phyloP scores from a whole-genome alignment of 1,140 invertebrate species.

The Drosophila sturtevanti region DNA sequence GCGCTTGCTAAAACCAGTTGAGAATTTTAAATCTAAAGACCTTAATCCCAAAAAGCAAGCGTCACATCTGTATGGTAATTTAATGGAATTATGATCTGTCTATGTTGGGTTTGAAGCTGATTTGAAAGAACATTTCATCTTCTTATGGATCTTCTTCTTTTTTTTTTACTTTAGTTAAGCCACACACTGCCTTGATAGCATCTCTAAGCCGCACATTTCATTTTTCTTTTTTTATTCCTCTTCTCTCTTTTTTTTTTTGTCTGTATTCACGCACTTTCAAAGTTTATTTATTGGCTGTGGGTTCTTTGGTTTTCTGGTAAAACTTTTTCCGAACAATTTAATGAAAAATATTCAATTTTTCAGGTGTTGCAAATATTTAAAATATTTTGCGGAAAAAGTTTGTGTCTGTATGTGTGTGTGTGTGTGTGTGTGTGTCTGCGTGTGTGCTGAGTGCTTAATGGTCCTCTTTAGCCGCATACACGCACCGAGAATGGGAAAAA shows the following conservation, averaged over 20 bases:
- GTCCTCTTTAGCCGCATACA: neutral
- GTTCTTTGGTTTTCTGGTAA: slow-evolving; percentile 13
- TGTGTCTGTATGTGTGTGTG: neutral
- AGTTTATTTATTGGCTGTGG: slow-evolving; percentile 77
- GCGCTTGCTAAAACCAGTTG: neutral
- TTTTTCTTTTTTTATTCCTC: slow-evolving; percentile 1
- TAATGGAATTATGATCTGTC: neutral
- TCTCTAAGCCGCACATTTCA: slow-evolving; percentile 13
- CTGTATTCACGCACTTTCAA: slow-evolving; percentile 62
- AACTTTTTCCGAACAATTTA: slow-evolving; percentile 71
- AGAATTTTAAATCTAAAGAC: neutral
- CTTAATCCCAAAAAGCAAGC: neutral
- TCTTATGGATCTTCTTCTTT: neutral
- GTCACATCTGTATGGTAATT: neutral
- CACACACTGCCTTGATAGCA: neutral
- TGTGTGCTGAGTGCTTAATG: slow-evolving; percentile 1
- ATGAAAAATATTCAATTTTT: slow-evolving; percentile 80
- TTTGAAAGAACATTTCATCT: slow-evolving; percentile 3
- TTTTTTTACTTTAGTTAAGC: neutral
- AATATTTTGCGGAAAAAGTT: slow-evolving; percentile 56
- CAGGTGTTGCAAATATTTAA: slow-evolving; percentile 77
- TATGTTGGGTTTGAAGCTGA: neutral
- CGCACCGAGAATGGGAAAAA: neutral
- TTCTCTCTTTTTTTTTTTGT: neutral
- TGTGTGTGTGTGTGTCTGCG: neutral